phyloP scores from a whole-genome alignment of 2,113 vertebrate species.

The Arothron firmamentum region DNA sequence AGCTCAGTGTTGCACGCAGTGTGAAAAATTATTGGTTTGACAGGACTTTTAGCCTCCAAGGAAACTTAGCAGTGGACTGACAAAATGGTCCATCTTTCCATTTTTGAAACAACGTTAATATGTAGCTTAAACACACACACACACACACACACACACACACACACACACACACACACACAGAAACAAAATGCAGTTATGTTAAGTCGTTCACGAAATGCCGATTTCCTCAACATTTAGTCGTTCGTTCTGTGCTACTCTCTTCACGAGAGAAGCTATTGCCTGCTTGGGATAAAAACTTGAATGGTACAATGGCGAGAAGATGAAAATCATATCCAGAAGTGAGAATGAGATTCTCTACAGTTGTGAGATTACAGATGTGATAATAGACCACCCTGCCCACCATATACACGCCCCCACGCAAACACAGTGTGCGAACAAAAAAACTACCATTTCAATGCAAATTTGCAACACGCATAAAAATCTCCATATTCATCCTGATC shows the following conservation, averaged over 20 bases:
- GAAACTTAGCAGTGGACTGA: slow-evolving; percentile 17
- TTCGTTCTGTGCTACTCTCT: slow-evolving; percentile 12
- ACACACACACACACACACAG: too few species aligned
- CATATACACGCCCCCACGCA: slow-evolving; percentile 31
- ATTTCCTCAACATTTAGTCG: slow-evolving; percentile 17
- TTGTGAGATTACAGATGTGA: slow-evolving; percentile 62
- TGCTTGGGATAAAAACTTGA: slow-evolving; percentile 30
- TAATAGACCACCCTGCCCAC: slow-evolving; percentile 50
- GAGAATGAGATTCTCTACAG: slow-evolving; percentile 31
- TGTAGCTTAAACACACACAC: background rate
- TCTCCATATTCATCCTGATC: slow-evolving; percentile 59
- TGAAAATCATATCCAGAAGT: slow-evolving; percentile 29
- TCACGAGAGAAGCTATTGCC: slow-evolving; percentile 3
- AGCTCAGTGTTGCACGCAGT: slow-evolving; percentile 18
- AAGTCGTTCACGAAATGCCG: background rate
- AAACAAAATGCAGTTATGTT: background rate
- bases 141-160: too few species aligned
- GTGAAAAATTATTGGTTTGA: slow-evolving; percentile 25
- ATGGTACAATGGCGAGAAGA: slow-evolving; percentile 12
- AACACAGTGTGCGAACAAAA: slow-evolving; percentile 45
- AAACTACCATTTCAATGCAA: slow-evolving; percentile 75
- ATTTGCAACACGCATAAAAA: slow-evolving; percentile 60
- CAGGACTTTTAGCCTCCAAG: slow-evolving; percentile 17
- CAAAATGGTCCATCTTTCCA: background rate
- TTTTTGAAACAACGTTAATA: background rate